Evolutionary conservation across 1,140 invertebrate genomes (phyloP).

Genomic region (Euschistus heros): DNA sequence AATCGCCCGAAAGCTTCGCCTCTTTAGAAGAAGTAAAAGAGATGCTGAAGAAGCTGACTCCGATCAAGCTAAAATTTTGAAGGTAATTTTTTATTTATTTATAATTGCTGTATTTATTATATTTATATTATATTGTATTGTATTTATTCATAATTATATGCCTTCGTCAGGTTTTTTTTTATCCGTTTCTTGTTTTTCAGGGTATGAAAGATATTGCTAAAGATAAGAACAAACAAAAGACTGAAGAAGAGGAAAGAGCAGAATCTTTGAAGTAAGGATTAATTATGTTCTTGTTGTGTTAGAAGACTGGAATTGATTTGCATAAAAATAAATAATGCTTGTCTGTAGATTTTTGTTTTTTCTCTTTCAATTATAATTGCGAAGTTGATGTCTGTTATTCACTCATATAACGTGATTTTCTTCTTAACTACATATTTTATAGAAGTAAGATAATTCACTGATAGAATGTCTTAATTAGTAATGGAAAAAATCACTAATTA

Average conservation of each 20-base stretch:
- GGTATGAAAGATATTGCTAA: conserved; percentile 97
- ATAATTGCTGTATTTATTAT: background rate
- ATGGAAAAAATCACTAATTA: too few relatives aligned
- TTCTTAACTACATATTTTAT: too few relatives aligned
- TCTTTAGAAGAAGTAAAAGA: conserved; percentile 54
- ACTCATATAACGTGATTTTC: too few relatives aligned
- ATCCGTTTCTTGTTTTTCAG: conserved; percentile 31
- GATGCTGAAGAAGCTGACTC: conserved; percentile 70
- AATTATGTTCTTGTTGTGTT: too few relatives aligned
- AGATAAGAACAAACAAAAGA: conserved; percentile 62
- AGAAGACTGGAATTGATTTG: too few relatives aligned
- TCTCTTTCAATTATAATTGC: too few relatives aligned
- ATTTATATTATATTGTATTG: background rate
- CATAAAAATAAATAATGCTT: too few relatives aligned
- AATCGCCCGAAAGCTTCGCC: conserved; percentile 81
- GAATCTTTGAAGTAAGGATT: conserved; percentile 48
- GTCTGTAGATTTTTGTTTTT: too few relatives aligned
- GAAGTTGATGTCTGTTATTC: too few relatives aligned
- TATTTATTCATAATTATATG: background rate
- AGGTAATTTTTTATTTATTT: conserved; percentile 39
- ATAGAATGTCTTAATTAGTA: too few relatives aligned
- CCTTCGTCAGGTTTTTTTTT: background rate
- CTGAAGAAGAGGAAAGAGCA: conserved; percentile 47
- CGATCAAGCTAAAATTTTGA: conserved; percentile 89
- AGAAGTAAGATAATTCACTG: too few relatives aligned